phyloP scores from a whole-genome alignment of 37 sponge, comb jelly and placozoan genomes.

The Hormiphora californensis region DNA sequence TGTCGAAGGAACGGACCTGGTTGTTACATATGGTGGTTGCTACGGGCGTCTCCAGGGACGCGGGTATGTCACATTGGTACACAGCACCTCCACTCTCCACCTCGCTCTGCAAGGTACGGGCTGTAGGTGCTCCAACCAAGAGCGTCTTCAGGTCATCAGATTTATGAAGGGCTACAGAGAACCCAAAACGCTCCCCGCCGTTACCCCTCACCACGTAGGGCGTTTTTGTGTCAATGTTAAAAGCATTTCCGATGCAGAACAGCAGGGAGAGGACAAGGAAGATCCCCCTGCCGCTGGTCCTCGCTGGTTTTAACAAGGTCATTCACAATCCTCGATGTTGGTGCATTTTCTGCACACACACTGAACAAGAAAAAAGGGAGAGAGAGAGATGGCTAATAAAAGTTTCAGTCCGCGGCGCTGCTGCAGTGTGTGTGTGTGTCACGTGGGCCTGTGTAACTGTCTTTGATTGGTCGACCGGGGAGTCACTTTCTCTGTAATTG shows the following conservation, averaged over 20 bases:
- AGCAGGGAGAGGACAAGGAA: not conserved
- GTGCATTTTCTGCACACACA: not conserved
- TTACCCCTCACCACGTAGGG: constrained; percentile 10
- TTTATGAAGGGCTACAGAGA: constrained; percentile 35
- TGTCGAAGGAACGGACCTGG: not conserved
- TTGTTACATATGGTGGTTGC: not conserved
- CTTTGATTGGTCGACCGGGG: not conserved
- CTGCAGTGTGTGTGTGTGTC: not conserved
- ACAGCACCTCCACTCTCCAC: constrained; percentile 6
- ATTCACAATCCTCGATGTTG: not conserved
- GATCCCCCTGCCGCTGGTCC: not conserved
- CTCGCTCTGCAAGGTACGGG: not conserved
- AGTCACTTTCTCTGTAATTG: constrained; percentile 23
- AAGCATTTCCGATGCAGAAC: not conserved
- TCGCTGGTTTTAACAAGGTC: too few species aligned
- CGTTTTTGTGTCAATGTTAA: not conserved
- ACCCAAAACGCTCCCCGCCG: not conserved
- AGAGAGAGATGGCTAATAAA: not conserved
- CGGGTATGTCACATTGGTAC: not conserved
- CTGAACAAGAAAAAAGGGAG: not conserved
- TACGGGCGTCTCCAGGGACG: not conserved
- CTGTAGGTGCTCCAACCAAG: not conserved
- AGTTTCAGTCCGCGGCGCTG: not conserved
- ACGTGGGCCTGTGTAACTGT: not conserved
- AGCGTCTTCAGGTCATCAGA: not conserved